Evolutionary conservation across 2,888 invertebrate genomes (phyloP), one percentile per base, ranked within the genome.

Genomic region (Sminthurinus aureus): DNA sequence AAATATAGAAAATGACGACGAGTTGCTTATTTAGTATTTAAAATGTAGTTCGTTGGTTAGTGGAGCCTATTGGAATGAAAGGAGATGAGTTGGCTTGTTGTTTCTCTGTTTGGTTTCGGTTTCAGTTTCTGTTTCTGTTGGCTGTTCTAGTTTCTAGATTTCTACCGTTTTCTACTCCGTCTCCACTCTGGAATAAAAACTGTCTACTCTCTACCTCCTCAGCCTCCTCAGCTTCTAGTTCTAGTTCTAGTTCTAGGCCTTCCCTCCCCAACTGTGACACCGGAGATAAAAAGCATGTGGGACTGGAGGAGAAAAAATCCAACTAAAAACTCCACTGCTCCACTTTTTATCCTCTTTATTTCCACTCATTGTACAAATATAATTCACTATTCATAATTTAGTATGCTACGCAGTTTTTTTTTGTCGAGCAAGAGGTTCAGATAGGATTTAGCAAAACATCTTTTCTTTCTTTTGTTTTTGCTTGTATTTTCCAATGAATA

Each of bases 231-330:
- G 1, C 64, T 64, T 38, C 64, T n/a, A 4, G 3, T n/a, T 64
- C 64, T n/a, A n/a, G n/a, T n/a, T 64, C 64, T 64, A n/a, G 38
- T 38, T 38, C 6, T 38, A n/a, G n/a, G n/a, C 18, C 38, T 38
- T 58, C 69, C 66, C 83, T 83, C 83, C 79, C 83, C 83, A 83
- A 83, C 81, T 83, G 83, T 52, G 84, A 83, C 83, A 84, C 24
- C 50, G 51, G 79, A 84, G 81, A 79, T 75, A 79, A 84, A 79
- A 52, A 81, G 79, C 79, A 81, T 81, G 83, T 79, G 78, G 80
- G 26, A 79, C 85, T 82, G 58, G 18, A 58, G 58, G 58, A 58
- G 18, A 58, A 18, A 58, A 58, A 18, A 58, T 58, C 13, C 9
- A n/a, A n/a, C n/a, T n/a, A n/a, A n/a, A n/a, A n/a, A 58, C 58